Evolutionary conservation across 2,113 vertebrate species (phyloP).

Genomic region (Seriola dumerili): DNA sequence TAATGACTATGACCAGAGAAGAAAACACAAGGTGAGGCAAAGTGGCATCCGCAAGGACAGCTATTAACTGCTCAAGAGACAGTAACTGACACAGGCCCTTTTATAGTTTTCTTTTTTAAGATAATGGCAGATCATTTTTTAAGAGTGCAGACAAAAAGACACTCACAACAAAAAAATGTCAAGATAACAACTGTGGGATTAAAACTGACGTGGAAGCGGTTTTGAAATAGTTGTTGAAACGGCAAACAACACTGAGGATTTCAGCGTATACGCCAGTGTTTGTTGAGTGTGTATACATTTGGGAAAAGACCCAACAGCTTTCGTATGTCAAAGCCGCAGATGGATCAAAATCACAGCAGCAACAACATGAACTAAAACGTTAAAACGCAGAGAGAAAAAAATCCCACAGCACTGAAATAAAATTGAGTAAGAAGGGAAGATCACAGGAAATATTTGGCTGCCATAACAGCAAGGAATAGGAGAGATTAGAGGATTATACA

Average conservation of each 20-base stretch:
- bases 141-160: not conserved
- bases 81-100: not conserved
- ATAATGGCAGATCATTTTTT: slow-evolving; percentile 3
- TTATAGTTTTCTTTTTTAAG: not conserved
- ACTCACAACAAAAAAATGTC: slow-evolving; percentile 22
- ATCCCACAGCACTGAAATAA: slow-evolving; percentile 32
- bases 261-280: slow-evolving; percentile 45
- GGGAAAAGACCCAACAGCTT: slow-evolving; percentile 46
- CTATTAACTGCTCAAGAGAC: not conserved
- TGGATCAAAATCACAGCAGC: slow-evolving; percentile 53
- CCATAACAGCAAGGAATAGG: slow-evolving; percentile 26
- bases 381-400: slow-evolving; percentile 34
- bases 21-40: slow-evolving; percentile 11
- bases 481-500: slow-evolving; percentile 69
- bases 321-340: slow-evolving; percentile 51
- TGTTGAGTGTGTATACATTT: slow-evolving; percentile 38
- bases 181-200: slow-evolving; percentile 45
- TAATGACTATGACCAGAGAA: not conserved
- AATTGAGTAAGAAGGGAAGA: slow-evolving; percentile 50
- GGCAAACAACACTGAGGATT: not conserved
- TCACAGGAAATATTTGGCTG: slow-evolving; percentile 60
- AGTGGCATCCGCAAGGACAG: slow-evolving; percentile 1
- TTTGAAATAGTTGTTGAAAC: slow-evolving; percentile 42
- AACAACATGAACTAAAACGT: slow-evolving; percentile 45
- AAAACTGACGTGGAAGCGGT: slow-evolving; percentile 41